Percentiles rank a stretch among this genome's conserved stretches.
Evolutionary conservation across 2,797 vertebrate genomes (phyloP).

Genomic region (Salarias fasciatus): DNA sequence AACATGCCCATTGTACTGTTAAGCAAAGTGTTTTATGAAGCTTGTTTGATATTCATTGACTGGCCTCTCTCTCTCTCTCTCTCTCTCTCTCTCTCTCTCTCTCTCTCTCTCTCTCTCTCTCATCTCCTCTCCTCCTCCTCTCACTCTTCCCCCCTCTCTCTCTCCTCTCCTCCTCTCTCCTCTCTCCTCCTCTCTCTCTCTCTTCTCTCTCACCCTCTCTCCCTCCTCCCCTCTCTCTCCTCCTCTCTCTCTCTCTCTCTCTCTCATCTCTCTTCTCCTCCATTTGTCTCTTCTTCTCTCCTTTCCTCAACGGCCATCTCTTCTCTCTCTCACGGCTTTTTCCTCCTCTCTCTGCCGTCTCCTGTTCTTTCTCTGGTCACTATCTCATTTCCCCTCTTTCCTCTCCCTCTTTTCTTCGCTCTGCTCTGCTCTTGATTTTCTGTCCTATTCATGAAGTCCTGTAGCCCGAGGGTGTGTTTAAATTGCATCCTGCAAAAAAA

Average conservation of each 20-base stretch:
- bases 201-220: too few relatives aligned
- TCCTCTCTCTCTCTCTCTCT: too few relatives aligned
- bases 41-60: conserved; percentile 54
- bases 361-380: conserved; percentile 61
- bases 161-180: too few relatives aligned
- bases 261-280: too few relatives aligned
- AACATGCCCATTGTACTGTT: conserved; percentile 7
- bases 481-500: conserved; percentile 81
- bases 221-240: too few relatives aligned
- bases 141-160: too few relatives aligned
- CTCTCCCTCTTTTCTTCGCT: conserved; percentile 67
- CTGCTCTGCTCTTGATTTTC: conserved; percentile 80
- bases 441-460: conserved; percentile 81
- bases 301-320: conserved; percentile 50
- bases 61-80: conserved; percentile 26
- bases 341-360: conserved; percentile 43
- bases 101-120: too few relatives aligned
- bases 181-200: too few relatives aligned
- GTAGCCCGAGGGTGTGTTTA: conserved; percentile 82
- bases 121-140: too few relatives aligned
- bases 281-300: too few relatives aligned
- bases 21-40: conserved; percentile 31
- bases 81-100: conserved; percentile 17
- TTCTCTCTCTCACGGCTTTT: conserved; percentile 25
- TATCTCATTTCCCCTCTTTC: conserved; percentile 75